These are phyloP conservation scores for Hydrophis major DNA, from an alignment of 2,797 vertebrate species.

Conservation along the genomic window DNA sequence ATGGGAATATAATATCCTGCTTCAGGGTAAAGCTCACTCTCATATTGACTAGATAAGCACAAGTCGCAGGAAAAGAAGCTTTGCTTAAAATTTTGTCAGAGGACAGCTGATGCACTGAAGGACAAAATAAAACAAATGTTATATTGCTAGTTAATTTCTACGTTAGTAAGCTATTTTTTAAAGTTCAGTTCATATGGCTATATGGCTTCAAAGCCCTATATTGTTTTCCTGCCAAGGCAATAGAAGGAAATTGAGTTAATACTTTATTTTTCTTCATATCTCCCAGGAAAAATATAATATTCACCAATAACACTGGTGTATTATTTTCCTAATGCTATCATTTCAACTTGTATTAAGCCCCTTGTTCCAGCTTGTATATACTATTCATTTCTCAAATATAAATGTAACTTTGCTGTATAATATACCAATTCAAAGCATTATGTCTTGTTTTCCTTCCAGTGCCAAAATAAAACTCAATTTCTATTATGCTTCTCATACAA, in stretches of 20 bases:
- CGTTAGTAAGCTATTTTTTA: not conserved
- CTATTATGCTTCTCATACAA: not conserved
- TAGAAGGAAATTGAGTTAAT: not conserved
- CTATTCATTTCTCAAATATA: not conserved
- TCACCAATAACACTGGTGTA: not conserved
- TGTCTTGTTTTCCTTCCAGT: not conserved
- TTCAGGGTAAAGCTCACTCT: not conserved
- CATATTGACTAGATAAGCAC: not conserved
- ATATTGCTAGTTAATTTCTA: not conserved
- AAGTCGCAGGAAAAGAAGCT: not conserved
- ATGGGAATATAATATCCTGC: not conserved
- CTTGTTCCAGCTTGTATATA: not conserved
- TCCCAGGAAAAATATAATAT: not conserved
- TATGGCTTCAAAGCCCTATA: not conserved
- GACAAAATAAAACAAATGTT: not conserved
- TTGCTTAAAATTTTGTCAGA: not conserved
- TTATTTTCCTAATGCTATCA: not conserved
- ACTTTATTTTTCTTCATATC: not conserved
- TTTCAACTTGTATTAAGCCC: not conserved
- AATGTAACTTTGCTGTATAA: not conserved
- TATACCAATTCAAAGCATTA: not conserved
- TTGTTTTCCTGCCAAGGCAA: not conserved
- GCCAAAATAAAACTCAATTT: not conserved
- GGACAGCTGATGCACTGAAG: not conserved
- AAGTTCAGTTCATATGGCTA: not conserved